These are phyloP conservation scores for Lepisosteus osseus DNA, from an alignment of 2,113 vertebrate genomes.

Conservation along the genomic window DNA sequence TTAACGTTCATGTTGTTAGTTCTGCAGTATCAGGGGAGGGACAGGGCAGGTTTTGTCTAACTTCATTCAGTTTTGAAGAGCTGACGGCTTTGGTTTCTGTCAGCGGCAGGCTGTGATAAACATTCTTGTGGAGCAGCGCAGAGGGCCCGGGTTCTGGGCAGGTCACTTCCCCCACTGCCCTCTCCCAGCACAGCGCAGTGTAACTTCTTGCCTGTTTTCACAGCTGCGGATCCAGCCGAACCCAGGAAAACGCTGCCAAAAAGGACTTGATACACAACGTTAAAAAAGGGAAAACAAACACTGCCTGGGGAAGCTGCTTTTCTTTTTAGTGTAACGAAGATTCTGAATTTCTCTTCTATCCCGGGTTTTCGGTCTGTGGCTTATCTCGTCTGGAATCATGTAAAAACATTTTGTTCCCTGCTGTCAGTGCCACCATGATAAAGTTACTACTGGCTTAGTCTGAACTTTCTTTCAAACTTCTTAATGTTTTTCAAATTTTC, in stretches of 20 bases:
- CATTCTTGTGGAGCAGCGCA: neutral
- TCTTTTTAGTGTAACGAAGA: neutral
- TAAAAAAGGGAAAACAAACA: constrained; percentile 2
- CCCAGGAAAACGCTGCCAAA: constrained; percentile 12
- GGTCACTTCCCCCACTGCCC: constrained; percentile 10
- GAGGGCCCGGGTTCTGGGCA: neutral
- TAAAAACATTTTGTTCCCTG: neutral
- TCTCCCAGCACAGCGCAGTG: neutral
- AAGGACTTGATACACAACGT: constrained; percentile 8
- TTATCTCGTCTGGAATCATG: neutral
- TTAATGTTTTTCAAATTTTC: too few relatives aligned
- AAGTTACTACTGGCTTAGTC: too few relatives aligned
- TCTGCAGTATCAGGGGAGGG: too few relatives aligned
- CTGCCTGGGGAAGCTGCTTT: neutral
- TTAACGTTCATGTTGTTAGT: too few relatives aligned
- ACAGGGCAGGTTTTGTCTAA: too few relatives aligned
- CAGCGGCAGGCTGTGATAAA: too few relatives aligned
- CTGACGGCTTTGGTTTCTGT: neutral
- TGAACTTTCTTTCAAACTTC: too few relatives aligned
- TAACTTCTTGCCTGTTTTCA: constrained; percentile 15
- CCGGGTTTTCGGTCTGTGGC: neutral
- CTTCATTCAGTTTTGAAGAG: neutral
- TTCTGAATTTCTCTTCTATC: neutral
- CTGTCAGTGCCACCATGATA: neutral
- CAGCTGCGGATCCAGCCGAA: constrained; percentile 10